A percentile compares a stretch with the other conserved stretches of the same genome.
Evolutionary conservation across 2,888 invertebrate species (phyloP).

Genomic region (Lasius platythorax): DNA sequence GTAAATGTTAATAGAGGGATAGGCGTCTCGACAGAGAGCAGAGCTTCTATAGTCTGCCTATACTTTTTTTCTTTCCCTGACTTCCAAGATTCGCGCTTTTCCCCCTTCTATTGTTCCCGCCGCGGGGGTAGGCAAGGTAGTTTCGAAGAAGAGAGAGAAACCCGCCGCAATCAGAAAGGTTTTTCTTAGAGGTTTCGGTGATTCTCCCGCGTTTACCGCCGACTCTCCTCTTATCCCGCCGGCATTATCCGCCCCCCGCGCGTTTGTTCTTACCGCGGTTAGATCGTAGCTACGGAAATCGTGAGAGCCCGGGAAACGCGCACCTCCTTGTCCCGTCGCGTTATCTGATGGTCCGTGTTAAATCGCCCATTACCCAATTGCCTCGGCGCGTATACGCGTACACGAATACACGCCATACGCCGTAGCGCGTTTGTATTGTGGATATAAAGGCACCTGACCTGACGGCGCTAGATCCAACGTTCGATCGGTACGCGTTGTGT

Average conservation of each 20-base stretch:
- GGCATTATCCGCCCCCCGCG: constrained; percentile 51
- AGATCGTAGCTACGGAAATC: constrained; percentile 61
- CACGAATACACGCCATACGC: neutral
- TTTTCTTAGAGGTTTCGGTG: constrained; percentile 70
- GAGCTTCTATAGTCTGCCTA: neutral
- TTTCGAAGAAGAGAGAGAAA: constrained; percentile 69
- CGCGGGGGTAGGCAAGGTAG: constrained; percentile 55
- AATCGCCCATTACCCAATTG: constrained; percentile 82
- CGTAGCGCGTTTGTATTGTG: constrained; percentile 29
- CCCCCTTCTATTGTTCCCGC: neutral
- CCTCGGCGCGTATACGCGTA: constrained; percentile 51
- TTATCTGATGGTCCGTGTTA: constrained; percentile 81
- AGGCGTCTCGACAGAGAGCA: constrained; percentile 54
- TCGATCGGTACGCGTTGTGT: neutral
- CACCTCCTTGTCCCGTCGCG: constrained; percentile 71
- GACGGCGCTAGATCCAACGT: constrained; percentile 15
- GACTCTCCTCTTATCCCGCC: constrained; percentile 52
- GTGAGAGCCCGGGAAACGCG: constrained; percentile 37
- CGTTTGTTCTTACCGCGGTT: constrained; percentile 57
- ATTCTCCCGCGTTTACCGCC: constrained; percentile 62
- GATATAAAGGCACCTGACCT: constrained; percentile 30
- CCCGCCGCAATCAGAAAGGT: constrained; percentile 75
- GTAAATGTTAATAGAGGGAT: constrained; percentile 75
- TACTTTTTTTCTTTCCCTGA: constrained; percentile 31
- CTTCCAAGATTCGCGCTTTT: constrained; percentile 40